Evolutionary conservation across 1,140 invertebrate genomes (phyloP), one percentile per base, ranked within the genome.

Genomic region (Saccostrea cuccullata): DNA sequence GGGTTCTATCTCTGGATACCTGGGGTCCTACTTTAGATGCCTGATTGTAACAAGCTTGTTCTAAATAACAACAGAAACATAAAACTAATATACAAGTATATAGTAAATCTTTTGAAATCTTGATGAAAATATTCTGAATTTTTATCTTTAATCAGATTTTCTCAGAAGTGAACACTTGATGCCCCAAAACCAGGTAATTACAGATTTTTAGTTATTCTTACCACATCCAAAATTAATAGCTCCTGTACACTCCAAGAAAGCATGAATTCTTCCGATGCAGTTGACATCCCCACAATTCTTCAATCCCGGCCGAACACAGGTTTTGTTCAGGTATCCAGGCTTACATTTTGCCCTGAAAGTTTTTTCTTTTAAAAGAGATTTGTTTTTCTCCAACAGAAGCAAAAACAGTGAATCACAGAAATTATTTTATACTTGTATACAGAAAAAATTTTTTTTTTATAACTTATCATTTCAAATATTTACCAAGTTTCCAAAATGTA

Each of bases 161-260:
- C 2, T 47, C 47, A 47, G 47, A 2, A 47, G 47, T 47, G 6
- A 8, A 47, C 47, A 47, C 47, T 47, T 6, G 47, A 8, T 47
- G 47, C 9, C 1, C 5, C 47, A 3, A 6, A n/a, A n/a, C n/a
- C n/a, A n/a, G n/a, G n/a, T 47, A 47, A 47, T 47, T 47, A 47
- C 47, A 47, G 47, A 47, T 47, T 0, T 12, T 4, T 0, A 64
- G 8, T 17, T n/a, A 17, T 3, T 94, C 94, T 94, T 94, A 96
- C 96, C 95, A 94, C 96, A 96, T 40, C 96, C 96, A 95, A 96
- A 96, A 94, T 97, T 97, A 85, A 97, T 97, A 47, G 96, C 96
- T 30, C 96, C 96, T 90, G 96, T 96, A 92, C 96, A 95, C 93
- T 97, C 96, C 17, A 97, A 93, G 91, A 96, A 96, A 64, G 95